A percentile compares a stretch with the other conserved stretches of the same genome.
These are phyloP conservation scores for Epizoanthus illoricatus DNA, from an alignment of 92 coral and sea anemone genomes.

Conservation along the genomic window DNA sequence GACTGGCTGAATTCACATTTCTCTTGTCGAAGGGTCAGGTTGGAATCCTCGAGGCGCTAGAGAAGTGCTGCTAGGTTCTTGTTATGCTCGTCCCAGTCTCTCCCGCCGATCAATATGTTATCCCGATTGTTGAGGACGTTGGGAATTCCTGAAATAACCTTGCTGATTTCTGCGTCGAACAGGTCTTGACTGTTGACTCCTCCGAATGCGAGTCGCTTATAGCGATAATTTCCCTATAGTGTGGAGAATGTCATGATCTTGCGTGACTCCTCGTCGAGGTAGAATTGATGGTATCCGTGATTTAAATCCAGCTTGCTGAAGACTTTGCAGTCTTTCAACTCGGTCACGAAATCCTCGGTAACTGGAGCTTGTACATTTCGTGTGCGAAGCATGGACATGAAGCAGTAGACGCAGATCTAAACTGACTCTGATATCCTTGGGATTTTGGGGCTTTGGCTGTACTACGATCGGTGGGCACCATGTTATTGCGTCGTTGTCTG, in stretches of 20 bases:
- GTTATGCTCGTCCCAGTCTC: slow-evolving; percentile 50
- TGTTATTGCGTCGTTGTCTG: slow-evolving; percentile 28
- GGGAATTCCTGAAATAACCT: too few relatives aligned
- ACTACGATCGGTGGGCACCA: slow-evolving; percentile 53
- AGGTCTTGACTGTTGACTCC: slow-evolving; percentile 63
- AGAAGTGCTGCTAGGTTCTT: slow-evolving; percentile 39
- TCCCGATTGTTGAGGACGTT: slow-evolving; percentile 57
- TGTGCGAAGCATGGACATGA: slow-evolving; percentile 59
- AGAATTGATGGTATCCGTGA: slow-evolving; percentile 48
- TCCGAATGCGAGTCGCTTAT: slow-evolving; percentile 56
- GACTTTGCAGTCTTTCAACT: slow-evolving; percentile 41
- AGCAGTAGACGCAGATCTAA: slow-evolving; percentile 39
- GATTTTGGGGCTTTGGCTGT: slow-evolving; percentile 45
- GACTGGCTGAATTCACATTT: slow-evolving; percentile 57
- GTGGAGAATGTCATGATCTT: slow-evolving; percentile 53
- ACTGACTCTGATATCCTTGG: slow-evolving; percentile 40
- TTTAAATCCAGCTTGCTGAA: slow-evolving; percentile 50
- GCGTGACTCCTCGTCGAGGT: slow-evolving; percentile 41
- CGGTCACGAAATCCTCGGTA: slow-evolving; percentile 45
- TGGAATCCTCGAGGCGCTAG: slow-evolving; percentile 44
- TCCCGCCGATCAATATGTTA: slow-evolving; percentile 55
- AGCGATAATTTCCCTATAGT: slow-evolving; percentile 63
- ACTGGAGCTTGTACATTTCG: slow-evolving; percentile 58
- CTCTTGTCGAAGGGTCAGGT: slow-evolving; percentile 45
- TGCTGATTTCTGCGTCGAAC: too few relatives aligned